Base-by-base conservation (phyloP, 2,113 vertebrate genomes). In the Manacus vitellinus region DNA sequence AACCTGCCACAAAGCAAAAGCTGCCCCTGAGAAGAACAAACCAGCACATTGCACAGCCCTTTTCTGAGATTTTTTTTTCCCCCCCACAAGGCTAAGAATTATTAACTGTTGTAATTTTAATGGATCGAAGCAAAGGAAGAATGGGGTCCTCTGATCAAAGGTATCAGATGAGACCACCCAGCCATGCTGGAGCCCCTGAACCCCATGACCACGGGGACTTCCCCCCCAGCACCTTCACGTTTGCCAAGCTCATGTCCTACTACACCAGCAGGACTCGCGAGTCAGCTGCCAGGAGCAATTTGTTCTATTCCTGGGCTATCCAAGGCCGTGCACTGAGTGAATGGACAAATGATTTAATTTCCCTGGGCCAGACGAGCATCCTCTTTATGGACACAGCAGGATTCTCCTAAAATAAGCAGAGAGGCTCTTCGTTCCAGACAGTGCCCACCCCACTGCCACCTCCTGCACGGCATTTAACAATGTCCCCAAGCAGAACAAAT, bases 261-360 rank as follows among this genome's bases (percentile, higher is more conserved):
- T 24, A 4, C 56, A 55, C 83, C 79, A 77, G 75, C 18, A 2
- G 82, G 75, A 76, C 80, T 49, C 12, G 0, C 31, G 19, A 82
- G 68, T 65, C 5, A 4, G 78, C 93, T 94, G 96, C 95, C 95
- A 93, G 67, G n/a, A 95, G 92, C 88, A 71, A 94, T 96, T 90
- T 88, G 68, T 90, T 96, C 92, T 92, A 71, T 91, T 94, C 93
- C 75, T 76, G 90, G 79, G 79, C 86, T 74, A 63, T 39, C 65
- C 1, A 0, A 95, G 86, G 94, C 94, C 43, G 0, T 10, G 89
- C 83, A 86, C 46, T 0, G 4, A 95, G 63, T 9, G 19, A 89
- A 92, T 5, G 39, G 90, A 88, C 92, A 95, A 76, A 96, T 67
- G 20, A 88, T 85, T 93, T 96, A n/a, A 94, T 90, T 86, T 86